Base-by-base conservation (phyloP, 2,113 vertebrate species). In the Chrysochloris asiatica region DNA sequence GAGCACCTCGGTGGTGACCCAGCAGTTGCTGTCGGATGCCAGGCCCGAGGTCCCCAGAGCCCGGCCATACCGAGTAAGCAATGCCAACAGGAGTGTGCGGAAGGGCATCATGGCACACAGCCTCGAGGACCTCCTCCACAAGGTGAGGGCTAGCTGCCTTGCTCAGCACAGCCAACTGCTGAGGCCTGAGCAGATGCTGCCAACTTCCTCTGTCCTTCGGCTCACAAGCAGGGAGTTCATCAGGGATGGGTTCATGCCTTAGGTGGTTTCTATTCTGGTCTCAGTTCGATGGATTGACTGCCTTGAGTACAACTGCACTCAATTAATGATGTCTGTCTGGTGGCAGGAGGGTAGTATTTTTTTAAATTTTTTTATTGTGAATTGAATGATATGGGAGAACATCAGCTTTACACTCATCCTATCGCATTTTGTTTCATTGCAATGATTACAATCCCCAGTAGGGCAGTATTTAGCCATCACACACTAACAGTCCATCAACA, bases 1-100 rank as follows among this genome's bases (percentile, higher is more conserved):
- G 43, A 98, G 98, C 0, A 97, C 98, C 1, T 98, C 98, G 1
- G 95, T 98, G 98, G 96, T 98, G 98, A 98, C 98, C 85, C 98
- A 99, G 95, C 98, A 99, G 96, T 96, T 99, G 28, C 97, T 98
- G 86, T 94, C 95, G 0, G 96, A 97, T 69, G 96, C 97, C 0
- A 50, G 75, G 56, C 38, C 0, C 0, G 61, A 92, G 41, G 86
- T 96, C 0, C 36, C 72, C 63, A 96, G 63, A 0, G 95, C 97
- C 3, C 98, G 97, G 65, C 98, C 98, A 84, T 99, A 96, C 81
- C 98, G 98, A 0, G 97, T 99, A 45, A 98, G 98, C 75, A 98
- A 97, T 12, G 97, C 97, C 0, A 98, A 99, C 77, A 98, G 98
- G 67, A 98, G 98, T 19, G 4, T 98, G 82, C 97, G 98, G 76